Base-by-base conservation (phyloP, 2,113 vertebrate species). In the Ochotona curzoniae region DNA sequence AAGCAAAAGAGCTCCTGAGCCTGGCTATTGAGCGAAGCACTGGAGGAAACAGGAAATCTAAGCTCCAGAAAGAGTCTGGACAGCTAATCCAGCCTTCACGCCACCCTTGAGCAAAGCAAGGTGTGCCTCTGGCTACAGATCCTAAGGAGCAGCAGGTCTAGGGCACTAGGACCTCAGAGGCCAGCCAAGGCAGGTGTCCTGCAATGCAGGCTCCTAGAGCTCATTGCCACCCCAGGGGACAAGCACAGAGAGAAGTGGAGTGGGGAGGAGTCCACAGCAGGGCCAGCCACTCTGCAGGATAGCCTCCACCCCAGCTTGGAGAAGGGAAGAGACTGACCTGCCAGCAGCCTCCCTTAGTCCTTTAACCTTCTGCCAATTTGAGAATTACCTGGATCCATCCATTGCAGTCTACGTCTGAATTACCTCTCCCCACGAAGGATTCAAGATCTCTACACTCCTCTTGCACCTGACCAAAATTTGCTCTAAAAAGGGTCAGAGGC, bases 311-410 rank as follows among this genome's bases (percentile, higher is more conserved):
- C 8, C 49, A 47, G 66, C 38, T 14, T 23, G 3, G 25, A 81
- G 51, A 64, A 86, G 54, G 18, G 35, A 47, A 86, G 21, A 75
- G 57, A 76, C 0, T 75, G 47, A 49, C 44, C 14, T 64, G 21
- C 38, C 57, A 63, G 57, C 26, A 61, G n/a, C 15, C 32, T 74
- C 32, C 12, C 38, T 89, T 75, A 57, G 67, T 49, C 47, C 87
- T 80, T 91, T 67, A 88, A 54, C 17, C 25, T 88, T 54, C 90
- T 25, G 12, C 57, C 64, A 87, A 21, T 69, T 92, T 90, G 87
- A 83, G 93, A 75, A 87, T 86, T 86, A 91, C 28, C 63, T 15
- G 73, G 80, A 60, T 67, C 86, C 14, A 66, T 38, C 44, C 44
- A 35, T 35, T 84, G 51, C 18, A 35, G 17, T 30, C 26, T 84